phyloP scores from a whole-genome alignment of 37 sponge, comb jelly and placozoan genomes.

The Theonella swinhoei region DNA sequence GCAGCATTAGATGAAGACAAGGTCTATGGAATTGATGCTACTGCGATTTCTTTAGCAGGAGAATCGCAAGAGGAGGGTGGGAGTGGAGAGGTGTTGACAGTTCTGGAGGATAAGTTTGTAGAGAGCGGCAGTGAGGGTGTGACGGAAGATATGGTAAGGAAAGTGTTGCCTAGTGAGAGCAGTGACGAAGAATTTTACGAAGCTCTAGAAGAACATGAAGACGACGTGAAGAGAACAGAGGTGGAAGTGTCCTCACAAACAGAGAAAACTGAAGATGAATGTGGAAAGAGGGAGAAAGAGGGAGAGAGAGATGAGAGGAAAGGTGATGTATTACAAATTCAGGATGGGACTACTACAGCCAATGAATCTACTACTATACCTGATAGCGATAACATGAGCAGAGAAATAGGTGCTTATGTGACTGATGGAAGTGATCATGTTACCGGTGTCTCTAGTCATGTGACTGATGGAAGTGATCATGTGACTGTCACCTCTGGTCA shows the following conservation, averaged over 20 bases:
- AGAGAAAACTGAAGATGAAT: too few species aligned
- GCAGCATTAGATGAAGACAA: too few species aligned
- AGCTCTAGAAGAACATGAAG: constrained; percentile 57
- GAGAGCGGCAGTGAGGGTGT: background rate
- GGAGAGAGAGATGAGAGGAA: background rate
- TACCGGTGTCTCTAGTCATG: background rate
- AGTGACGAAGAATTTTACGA: constrained; percentile 82
- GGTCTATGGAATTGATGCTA: too few species aligned
- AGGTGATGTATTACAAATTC: too few species aligned
- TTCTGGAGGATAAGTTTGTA: background rate
- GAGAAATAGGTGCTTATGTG: too few species aligned
- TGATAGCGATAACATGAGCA: too few species aligned
- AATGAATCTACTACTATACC: too few species aligned
- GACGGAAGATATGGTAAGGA: background rate
- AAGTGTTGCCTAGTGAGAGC: background rate
- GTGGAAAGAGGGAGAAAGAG: background rate
- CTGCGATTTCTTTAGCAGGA: too few species aligned
- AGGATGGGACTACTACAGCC: too few species aligned
- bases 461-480: background rate
- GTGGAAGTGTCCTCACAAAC: background rate
- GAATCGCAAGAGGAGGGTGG: background rate
- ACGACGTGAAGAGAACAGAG: background rate
- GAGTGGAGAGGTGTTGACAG: background rate
- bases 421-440: background rate
- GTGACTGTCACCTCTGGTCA: background rate